phyloP scores from a whole-genome alignment of 2,888 invertebrate species.

The Sphaeridia pumilis region DNA sequence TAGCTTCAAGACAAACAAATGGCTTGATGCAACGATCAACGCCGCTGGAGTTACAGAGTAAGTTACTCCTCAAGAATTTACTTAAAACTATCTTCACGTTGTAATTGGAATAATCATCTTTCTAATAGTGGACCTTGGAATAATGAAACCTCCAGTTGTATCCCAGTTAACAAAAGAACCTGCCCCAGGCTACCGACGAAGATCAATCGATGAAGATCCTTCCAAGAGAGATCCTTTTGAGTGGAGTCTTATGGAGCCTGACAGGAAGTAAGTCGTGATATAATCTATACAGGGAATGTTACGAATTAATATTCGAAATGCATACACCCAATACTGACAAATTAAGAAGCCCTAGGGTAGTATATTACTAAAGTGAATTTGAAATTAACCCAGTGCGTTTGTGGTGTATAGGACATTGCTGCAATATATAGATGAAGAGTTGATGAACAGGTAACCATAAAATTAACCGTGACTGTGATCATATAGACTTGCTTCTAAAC shows the following conservation, averaged over 20 bases:
- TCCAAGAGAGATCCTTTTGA: too few relatives aligned
- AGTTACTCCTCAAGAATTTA: too few relatives aligned
- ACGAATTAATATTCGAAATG: too few relatives aligned
- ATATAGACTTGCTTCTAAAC: too few relatives aligned
- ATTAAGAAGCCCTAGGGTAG: too few relatives aligned
- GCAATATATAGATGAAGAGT: conserved; percentile 99
- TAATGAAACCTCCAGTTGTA: conserved; percentile 8
- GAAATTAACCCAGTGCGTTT: too few relatives aligned
- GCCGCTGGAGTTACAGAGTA: conserved; percentile 41
- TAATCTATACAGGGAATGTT: too few relatives aligned
- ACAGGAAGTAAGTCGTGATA: conserved; percentile 34
- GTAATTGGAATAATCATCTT: background rate
- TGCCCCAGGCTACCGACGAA: conserved; percentile 20
- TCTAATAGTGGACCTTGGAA: conserved; percentile 9
- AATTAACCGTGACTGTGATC: too few relatives aligned
- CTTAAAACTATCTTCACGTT: background rate
- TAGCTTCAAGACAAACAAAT: conserved; percentile 60
- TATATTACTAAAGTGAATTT: too few relatives aligned
- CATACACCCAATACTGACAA: too few relatives aligned
- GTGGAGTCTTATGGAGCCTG: conserved; percentile 30
- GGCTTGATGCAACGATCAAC: too few relatives aligned
- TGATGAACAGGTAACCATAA: conserved; percentile 91
- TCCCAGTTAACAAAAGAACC: conserved; percentile 32
- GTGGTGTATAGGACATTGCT: conserved; percentile 99
- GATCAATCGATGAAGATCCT: conserved; percentile 26